Evolutionary conservation across 2,888 invertebrate species (phyloP).

Genomic region (Thalpophila matura): DNA sequence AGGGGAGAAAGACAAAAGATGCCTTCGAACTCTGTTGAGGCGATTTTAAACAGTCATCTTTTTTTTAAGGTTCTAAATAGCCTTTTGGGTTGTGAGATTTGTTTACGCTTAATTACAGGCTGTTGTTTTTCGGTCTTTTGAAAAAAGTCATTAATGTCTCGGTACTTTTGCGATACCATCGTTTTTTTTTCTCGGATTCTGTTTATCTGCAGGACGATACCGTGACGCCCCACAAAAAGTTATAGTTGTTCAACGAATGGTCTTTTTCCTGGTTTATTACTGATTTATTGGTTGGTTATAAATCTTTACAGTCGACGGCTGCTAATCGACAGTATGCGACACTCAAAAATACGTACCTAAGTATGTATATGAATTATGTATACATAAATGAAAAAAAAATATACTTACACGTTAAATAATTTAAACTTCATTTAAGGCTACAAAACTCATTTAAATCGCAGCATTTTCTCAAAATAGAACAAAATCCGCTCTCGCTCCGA

Average conservation of each 20-base stretch:
- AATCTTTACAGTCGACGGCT: too few species aligned
- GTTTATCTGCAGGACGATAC: too few species aligned
- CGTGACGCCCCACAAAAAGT: too few species aligned
- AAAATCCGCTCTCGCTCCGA: conserved; percentile 26
- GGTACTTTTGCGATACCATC: too few species aligned
- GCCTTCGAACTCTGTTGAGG: conserved; percentile 29
- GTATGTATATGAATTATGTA: too few species aligned
- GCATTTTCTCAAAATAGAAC: conserved; percentile 37
- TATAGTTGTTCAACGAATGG: too few species aligned
- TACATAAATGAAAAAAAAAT: neutral
- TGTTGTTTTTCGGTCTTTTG: neutral
- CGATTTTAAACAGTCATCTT: conserved; percentile 50
- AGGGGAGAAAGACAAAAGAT: conserved; percentile 51
- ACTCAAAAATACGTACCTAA: neutral
- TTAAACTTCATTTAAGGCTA: conserved; percentile 5
- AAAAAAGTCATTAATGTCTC: neutral
- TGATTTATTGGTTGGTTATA: too few species aligned
- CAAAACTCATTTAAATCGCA: conserved; percentile 33
- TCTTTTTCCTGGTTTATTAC: too few species aligned
- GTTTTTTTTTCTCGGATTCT: too few species aligned
- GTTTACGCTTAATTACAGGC: conserved; percentile 34
- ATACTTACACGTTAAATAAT: neutral
- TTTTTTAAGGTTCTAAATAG: conserved; percentile 29
- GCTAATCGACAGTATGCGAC: neutral
- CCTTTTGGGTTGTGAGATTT: conserved; percentile 27